phyloP scores from a whole-genome alignment of 2,888 invertebrate genomes.

The Lochmaea capreae region DNA sequence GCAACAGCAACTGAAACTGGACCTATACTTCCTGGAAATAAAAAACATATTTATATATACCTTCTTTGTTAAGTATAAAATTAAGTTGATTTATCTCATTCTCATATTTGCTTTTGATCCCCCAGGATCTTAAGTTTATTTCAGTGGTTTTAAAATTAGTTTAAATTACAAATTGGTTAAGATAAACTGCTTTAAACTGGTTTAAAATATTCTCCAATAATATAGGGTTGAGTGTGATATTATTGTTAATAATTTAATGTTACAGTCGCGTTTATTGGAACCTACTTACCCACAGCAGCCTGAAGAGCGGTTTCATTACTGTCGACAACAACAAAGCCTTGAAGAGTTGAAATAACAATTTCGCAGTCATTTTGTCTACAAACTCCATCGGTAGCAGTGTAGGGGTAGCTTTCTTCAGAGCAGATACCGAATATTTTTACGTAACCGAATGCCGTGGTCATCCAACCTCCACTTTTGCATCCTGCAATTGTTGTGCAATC shows the following conservation, averaged over 20 bases:
- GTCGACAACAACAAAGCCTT: not conserved
- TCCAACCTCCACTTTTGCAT: conserved; percentile 67
- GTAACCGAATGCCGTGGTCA: not conserved
- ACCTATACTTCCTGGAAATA: conserved; percentile 77
- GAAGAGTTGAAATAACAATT: not conserved
- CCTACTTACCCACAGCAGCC: conserved; percentile 12
- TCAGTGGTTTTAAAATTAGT: too few relatives aligned
- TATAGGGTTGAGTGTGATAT: too few relatives aligned
- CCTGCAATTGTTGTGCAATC: conserved; percentile 86
- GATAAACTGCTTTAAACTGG: not conserved
- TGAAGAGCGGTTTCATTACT: conserved; percentile 3
- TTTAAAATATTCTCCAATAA: too few relatives aligned
- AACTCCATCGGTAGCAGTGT: not conserved
- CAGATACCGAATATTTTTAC: not conserved
- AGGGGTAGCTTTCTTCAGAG: not conserved
- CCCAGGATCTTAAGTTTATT: too few relatives aligned
- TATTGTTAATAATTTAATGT: too few relatives aligned
- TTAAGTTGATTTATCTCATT: not conserved
- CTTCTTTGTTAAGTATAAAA: not conserved
- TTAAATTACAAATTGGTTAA: not conserved
- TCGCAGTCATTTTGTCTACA: conserved; percentile 28
- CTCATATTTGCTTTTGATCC: not conserved
- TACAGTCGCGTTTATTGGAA: not conserved
- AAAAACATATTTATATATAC: not conserved
- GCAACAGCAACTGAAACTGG: conserved; percentile 91